These are phyloP conservation scores for Guaruba guarouba DNA, from an alignment of 2,113 vertebrate species.

Conservation along the genomic window DNA sequence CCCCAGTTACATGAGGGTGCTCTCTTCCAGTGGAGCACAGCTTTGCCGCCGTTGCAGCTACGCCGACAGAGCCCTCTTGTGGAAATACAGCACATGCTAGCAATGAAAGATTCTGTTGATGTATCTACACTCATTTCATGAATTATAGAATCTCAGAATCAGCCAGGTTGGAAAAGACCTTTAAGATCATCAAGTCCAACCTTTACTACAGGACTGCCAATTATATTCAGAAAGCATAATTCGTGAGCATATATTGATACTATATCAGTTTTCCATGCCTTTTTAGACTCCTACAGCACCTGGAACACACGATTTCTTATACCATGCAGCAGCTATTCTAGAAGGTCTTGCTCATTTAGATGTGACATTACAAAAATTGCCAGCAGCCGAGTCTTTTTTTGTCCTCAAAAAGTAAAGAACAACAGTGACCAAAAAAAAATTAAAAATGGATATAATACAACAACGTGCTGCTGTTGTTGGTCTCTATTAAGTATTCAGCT, in stretches of 20 bases:
- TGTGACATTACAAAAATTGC: neutral
- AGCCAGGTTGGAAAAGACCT: neutral
- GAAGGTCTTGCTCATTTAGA: rapidly evolving
- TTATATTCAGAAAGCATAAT: neutral
- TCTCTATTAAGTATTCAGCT: neutral
- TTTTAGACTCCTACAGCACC: neutral
- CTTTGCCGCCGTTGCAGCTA: neutral
- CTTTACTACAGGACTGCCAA: neutral
- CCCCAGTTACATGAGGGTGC: rapidly evolving
- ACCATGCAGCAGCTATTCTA: neutral
- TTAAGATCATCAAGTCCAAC: neutral
- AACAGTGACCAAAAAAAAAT: rapidly evolving
- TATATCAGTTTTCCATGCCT: neutral
- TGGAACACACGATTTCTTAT: neutral
- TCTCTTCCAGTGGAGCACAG: neutral
- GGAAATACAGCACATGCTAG: neutral
- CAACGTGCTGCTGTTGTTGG: neutral
- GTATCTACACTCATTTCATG: neutral
- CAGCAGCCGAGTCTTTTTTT: neutral
- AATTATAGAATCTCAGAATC: neutral
- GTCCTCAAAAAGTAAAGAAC: neutral
- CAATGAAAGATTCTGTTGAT: neutral
- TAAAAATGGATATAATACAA: neutral
- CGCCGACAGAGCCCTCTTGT: neutral
- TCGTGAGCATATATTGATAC: neutral